phyloP scores from a whole-genome alignment of 1,140 invertebrate species.

The Bombus polaris region DNA sequence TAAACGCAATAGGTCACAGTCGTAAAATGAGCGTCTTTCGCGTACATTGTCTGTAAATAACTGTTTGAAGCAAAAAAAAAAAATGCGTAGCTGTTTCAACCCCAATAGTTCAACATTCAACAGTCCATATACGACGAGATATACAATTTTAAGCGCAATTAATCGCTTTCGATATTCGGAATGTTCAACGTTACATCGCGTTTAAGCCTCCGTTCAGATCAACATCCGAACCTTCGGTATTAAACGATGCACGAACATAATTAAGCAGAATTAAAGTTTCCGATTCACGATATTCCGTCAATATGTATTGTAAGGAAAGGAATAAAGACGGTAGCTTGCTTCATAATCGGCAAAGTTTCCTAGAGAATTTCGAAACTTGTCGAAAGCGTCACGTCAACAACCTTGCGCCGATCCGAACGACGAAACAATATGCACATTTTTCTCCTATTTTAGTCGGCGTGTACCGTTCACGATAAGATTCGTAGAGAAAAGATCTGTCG shows the following conservation, averaged over 20 bases:
- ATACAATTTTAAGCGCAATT: neutral
- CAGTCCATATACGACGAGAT: accelerated
- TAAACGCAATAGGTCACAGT: neutral
- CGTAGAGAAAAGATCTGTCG: neutral
- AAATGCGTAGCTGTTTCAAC: neutral
- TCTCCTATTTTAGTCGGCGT: neutral
- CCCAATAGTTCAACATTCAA: neutral
- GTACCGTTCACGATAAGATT: neutral
- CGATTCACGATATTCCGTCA: neutral
- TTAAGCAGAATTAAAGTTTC: neutral
- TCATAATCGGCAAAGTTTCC: too few relatives aligned
- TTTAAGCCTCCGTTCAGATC: neutral
- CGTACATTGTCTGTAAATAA: neutral
- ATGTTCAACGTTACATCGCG: neutral
- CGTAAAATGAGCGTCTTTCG: too few relatives aligned
- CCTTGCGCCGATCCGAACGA: neutral
- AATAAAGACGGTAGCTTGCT: too few relatives aligned
- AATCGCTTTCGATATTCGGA: neutral
- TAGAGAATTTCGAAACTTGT: neutral
- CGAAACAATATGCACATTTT: neutral
- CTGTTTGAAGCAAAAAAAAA: too few relatives aligned
- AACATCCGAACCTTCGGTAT: accelerated
- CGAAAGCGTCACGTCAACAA: neutral
- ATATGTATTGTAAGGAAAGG: too few relatives aligned
- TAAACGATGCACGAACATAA: neutral